These are phyloP conservation scores for Noctua fimbriata DNA, from an alignment of 2,888 invertebrate species.

Conservation along the genomic window DNA sequence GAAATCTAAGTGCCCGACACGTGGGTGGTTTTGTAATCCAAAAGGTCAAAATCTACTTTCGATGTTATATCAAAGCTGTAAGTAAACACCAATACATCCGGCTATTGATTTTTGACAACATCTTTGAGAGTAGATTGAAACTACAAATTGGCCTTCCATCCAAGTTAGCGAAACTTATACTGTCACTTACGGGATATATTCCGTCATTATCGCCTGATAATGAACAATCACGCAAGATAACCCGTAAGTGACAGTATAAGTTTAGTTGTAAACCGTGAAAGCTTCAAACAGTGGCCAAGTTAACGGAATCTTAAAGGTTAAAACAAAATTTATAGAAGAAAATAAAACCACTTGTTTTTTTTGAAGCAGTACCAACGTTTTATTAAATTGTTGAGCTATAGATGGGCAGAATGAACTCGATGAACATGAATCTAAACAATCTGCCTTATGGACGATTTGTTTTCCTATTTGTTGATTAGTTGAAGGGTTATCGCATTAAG, in stretches of 20 bases:
- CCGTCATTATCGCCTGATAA: too few species aligned
- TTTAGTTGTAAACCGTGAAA: too few species aligned
- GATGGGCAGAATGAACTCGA: not conserved
- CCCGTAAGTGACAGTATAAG: too few species aligned
- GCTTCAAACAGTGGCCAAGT: too few species aligned
- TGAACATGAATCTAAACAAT: not conserved
- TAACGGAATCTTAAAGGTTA: not conserved
- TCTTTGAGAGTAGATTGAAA: not conserved
- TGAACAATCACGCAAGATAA: too few species aligned
- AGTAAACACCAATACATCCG: not conserved
- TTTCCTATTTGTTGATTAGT: constrained; percentile 32
- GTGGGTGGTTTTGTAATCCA: not conserved
- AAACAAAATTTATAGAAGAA: not conserved
- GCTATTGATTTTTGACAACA: not conserved
- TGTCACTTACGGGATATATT: too few species aligned
- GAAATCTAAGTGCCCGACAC: not conserved
- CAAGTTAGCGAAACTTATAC: not conserved
- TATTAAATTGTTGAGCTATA: not conserved
- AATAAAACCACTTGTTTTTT: not conserved
- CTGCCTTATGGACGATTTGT: not conserved
- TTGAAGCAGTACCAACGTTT: too few species aligned
- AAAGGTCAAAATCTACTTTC: not conserved
- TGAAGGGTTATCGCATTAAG: not conserved
- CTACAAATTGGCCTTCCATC: not conserved
- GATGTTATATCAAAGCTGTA: not conserved